phyloP scores from a whole-genome alignment of 37 sponge, comb jelly and placozoan genomes.

The Bolinopsis microptera region DNA sequence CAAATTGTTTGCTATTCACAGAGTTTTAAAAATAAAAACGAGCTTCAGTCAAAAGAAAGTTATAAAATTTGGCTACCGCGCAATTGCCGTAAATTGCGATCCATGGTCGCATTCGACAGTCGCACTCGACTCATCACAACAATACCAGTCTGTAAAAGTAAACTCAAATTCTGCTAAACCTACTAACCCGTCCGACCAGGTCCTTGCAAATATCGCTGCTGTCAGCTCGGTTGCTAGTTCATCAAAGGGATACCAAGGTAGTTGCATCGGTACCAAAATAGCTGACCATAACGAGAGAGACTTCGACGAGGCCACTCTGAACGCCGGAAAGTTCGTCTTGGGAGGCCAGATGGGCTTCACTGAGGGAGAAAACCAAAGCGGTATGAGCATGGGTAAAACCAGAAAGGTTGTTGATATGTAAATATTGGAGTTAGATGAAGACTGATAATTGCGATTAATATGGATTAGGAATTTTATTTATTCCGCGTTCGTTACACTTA shows the following conservation, averaged over 20 bases:
- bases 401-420: constrained; percentile 13
- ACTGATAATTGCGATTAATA: too few relatives aligned
- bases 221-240: constrained; percentile 29
- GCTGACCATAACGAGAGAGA: constrained; percentile 72
- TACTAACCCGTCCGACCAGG: neutral
- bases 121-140: too few relatives aligned
- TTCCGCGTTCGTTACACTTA: too few relatives aligned
- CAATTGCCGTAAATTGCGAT: too few relatives aligned
- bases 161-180: neutral
- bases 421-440: too few relatives aligned
- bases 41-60: too few relatives aligned
- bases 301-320: constrained; percentile 78
- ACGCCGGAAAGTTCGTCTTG: constrained; percentile 78
- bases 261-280: constrained; percentile 82
- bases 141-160: neutral
- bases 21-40: too few relatives aligned
- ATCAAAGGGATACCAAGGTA: constrained; percentile 69
- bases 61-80: too few relatives aligned
- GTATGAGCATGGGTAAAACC: constrained; percentile 67
- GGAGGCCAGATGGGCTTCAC: constrained; percentile 90
- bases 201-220: neutral
- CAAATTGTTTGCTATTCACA: too few relatives aligned
- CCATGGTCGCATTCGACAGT: too few relatives aligned
- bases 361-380: constrained; percentile 88
- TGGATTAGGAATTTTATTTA: too few relatives aligned